Evolutionary conservation across 1,140 invertebrate species (phyloP), one percentile per base, ranked within the genome.

Genomic region (Drosophila sp.): DNA sequence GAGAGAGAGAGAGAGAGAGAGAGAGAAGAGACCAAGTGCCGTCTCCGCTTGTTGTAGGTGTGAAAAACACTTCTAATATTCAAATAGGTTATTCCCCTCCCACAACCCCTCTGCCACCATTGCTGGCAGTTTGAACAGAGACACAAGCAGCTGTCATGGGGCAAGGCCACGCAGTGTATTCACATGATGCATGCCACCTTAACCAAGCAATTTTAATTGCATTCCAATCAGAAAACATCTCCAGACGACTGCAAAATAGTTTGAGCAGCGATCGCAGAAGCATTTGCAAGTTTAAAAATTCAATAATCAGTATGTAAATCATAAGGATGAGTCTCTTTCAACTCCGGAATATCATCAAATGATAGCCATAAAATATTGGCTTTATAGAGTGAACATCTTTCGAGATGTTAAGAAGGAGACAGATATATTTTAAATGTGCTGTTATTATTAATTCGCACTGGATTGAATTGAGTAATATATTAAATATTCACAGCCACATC

Each of bases 31-130:
- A 40, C 36, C 32, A 45, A 54, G 36, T 62, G 64, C 43, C 64
- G 64, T 57, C 46, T 59, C 48, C 64, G 61, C 58, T 43, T 64
- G 67, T 64, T 48, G 75, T 53, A 82, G 82, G 82, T 86, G 82
- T 86, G 82, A 86, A 84, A 84, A 86, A 43, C 78, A 78, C 82
- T 86, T 87, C 59, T 78, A 81, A 82, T 87, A 87, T 86, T 84
- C 82, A 86, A 87, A 86, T 81, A n/a, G 83, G 62, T 46, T 67
- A 38, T 18, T 7, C 36, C 29, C 32, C 25, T 14, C 27, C 48
- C 43, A 25, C 48, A 56, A 18, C 14, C 46, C 7, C n/a, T 7
- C 43, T 56, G 14, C 27, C 32, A 14, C 46, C 13, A n/a, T n/a
- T n/a, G 21, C 13, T 61, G 57, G 64, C 58, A 51, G 2, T 64